Conservation (phyloP, 2,113 vertebrate species). For the Ivindomyrus marchei region DNA sequence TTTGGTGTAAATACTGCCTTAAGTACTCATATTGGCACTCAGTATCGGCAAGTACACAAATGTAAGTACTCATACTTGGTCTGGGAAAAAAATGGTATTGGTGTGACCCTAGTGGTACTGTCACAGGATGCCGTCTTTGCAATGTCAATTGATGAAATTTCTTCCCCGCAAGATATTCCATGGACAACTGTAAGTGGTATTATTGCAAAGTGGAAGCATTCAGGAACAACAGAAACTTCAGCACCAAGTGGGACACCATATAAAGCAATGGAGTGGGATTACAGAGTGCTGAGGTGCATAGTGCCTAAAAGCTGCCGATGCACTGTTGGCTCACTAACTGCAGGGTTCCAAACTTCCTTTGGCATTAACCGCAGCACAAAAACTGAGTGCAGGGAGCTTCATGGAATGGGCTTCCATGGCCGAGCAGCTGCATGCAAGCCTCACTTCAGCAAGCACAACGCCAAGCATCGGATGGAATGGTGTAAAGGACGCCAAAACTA, state of each 20-base stretch:
- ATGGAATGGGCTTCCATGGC: neutral
- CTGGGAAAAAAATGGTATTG: no score
- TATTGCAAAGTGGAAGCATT: neutral
- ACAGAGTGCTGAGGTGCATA: no score
- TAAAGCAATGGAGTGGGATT: no score
- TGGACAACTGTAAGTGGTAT: neutral
- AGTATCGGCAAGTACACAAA: no score
- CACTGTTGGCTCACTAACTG: neutral
- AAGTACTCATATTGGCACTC: no score
- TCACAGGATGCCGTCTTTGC: no score
- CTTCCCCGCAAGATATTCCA: neutral
- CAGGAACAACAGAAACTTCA: neutral
- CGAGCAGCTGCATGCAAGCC: neutral
- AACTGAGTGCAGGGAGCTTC: neutral
- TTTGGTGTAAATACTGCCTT: no score
- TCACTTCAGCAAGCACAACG: neutral
- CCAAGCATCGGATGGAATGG: neutral
- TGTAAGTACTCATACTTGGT: no score
- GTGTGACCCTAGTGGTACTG: no score
- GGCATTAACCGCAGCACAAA: neutral
- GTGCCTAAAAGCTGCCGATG: neutral
- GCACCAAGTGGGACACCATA: no score
- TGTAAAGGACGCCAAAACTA: neutral
- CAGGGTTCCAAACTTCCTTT: no score
- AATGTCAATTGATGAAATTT: neutral